Evolutionary conservation across 2,113 vertebrate genomes (phyloP), one percentile per base, ranked within the genome.

Genomic region (Lasiurus cinereus): DNA sequence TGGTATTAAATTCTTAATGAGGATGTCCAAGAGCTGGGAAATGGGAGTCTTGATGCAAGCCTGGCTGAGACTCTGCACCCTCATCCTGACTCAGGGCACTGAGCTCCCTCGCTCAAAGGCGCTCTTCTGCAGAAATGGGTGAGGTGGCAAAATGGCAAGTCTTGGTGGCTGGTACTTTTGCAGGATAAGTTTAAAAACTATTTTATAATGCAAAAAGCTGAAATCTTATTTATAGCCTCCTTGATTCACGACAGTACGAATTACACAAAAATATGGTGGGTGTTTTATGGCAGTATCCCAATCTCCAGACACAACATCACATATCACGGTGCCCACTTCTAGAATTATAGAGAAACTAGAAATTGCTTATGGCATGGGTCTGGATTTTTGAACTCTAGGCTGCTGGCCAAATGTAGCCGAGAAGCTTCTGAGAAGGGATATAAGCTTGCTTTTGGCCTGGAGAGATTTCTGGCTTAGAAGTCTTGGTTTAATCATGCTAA

Each of bases 1-100:
- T 97, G 94, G 97, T 95, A 52, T 96, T 97, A 96, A 96, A 97
- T 97, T 97, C 96, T 96, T 97, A 96, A 96, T 96, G 90, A 92
- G 82, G 82, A 88, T 92, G 93, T 95, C 92, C 83, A 84, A 93
- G 48, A 91, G 88, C 90, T 88, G 73, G 83, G 90, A 94, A 92
- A 77, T 16, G 31, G 77, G 82, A 36, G 24, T 78, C 7, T 0
- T 7, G 59, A 69, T 11, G 73, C n/a, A 83, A 48, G 21, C 67
- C 74, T 67, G 52, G 50, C 46, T 22, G 86, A 91, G n/a, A 54
- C 3, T 59, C 39, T 18, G 62, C 18, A 5, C 2, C 31, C 18
- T 92, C 93, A 83, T 76, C 73, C 69, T 86, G 86, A 86, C 33
- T 94, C n/a, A 80, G 95, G 79, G 54, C 90, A 39, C 0, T 59